Conservation (phyloP, 2,797 vertebrate species). For the Taenioides sp. region DNA sequence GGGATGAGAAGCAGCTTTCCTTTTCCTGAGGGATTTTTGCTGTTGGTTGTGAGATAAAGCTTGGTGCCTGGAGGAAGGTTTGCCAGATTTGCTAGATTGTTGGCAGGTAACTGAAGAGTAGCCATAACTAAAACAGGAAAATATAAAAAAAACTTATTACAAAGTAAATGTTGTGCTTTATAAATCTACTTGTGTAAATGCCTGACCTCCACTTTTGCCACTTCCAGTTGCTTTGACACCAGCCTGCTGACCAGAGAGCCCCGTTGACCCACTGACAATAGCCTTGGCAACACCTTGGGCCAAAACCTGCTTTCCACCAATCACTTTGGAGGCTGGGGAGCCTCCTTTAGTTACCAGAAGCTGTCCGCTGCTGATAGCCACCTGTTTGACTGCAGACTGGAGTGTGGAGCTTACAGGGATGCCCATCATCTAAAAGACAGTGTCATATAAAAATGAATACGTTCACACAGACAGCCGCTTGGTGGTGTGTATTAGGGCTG, state of each 20-base stretch:
- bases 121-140: conserved; percentile 87
- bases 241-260: conserved; percentile 85
- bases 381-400: conserved; percentile 92
- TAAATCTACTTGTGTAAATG: conserved; percentile 71
- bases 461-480: background rate
- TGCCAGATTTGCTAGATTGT: conserved; percentile 95
- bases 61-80: conserved; percentile 97
- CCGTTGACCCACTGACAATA: conserved; percentile 87
- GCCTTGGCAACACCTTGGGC: conserved; percentile 98
- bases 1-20: conserved; percentile 98
- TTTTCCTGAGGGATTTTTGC: conserved; percentile 97
- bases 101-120: conserved; percentile 95
- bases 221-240: conserved; percentile 83
- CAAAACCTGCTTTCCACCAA: conserved; percentile 93
- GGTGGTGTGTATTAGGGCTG: no score
- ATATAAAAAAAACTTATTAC: conserved; percentile 2
- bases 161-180: background rate
- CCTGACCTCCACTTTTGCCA: conserved; percentile 89
- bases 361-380: conserved; percentile 94
- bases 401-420: conserved; percentile 89
- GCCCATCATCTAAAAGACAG: conserved; percentile 84
- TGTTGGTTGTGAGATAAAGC: conserved; percentile 97
- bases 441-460: background rate
- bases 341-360: conserved; percentile 94
- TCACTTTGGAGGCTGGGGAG: conserved; percentile 86